Percentiles rank a stretch among this genome's conserved stretches.
Conservation (phyloP, 2,888 invertebrate species). For the Lithodes maja region DNA sequence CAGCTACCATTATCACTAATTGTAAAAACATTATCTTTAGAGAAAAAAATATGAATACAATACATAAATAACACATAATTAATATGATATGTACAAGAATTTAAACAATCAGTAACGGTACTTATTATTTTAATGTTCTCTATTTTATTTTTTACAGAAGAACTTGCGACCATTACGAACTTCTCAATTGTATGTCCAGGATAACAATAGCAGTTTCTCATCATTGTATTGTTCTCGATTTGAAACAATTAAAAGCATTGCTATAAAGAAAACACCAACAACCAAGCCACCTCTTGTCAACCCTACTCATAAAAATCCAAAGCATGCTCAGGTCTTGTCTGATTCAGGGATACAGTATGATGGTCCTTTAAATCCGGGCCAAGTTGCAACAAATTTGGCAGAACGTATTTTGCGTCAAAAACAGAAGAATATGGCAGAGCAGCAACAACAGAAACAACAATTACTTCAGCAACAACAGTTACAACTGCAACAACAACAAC, state of each 20-base stretch:
- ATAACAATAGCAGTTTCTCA: slow-evolving; percentile 84
- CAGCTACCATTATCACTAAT: too few relatives aligned
- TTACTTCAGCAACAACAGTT: slow-evolving; percentile 56
- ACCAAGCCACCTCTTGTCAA: slow-evolving; percentile 86
- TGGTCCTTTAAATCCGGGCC: slow-evolving; percentile 86
- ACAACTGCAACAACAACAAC: slow-evolving; percentile 61
- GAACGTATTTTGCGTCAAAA: slow-evolving; percentile 91
- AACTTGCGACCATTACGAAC: slow-evolving; percentile 86
- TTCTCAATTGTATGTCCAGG: slow-evolving; percentile 80
- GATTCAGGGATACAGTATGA: slow-evolving; percentile 91
- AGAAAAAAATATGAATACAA: too few relatives aligned
- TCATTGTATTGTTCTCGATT: slow-evolving; percentile 82
- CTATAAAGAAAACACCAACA: slow-evolving; percentile 78
- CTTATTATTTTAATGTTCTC: too few relatives aligned
- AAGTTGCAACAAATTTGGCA: slow-evolving; percentile 86
- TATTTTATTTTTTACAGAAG: slow-evolving; percentile 44
- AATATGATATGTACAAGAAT: too few relatives aligned
- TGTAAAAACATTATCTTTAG: too few relatives aligned
- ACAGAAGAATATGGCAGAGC: slow-evolving; percentile 75
- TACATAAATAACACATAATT: too few relatives aligned
- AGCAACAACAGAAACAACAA: slow-evolving; percentile 77
- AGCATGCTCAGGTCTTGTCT: slow-evolving; percentile 82
- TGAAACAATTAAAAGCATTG: slow-evolving; percentile 85
- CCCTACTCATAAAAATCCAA: slow-evolving; percentile 82
- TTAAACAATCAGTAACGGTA: too few relatives aligned